Percentiles rank a stretch among this genome's conserved stretches.
phyloP scores from a whole-genome alignment of 2,113 vertebrate species.

The Oceanites oceanicus region DNA sequence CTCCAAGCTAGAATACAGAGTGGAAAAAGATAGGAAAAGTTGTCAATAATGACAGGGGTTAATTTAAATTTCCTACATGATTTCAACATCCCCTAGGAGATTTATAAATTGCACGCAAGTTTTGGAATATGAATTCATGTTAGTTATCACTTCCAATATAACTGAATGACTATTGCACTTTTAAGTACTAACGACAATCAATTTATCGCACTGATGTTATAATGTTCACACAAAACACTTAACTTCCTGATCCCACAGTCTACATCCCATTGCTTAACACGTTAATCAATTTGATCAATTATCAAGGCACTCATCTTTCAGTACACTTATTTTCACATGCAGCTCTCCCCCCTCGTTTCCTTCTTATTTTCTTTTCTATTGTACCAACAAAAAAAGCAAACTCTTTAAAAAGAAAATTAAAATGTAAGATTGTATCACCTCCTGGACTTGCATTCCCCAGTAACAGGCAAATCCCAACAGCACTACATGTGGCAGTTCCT shows the following conservation, averaged over 20 bases:
- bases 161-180: neutral
- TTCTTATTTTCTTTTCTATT: neutral
- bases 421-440: neutral
- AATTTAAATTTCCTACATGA: slow-evolving; percentile 45
- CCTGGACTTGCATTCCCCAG: neutral
- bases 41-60: neutral
- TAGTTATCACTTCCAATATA: neutral
- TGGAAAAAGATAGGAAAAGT: neutral
- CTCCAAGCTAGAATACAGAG: neutral
- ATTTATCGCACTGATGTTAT: slow-evolving; percentile 38
- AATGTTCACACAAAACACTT: slow-evolving; percentile 33
- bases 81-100: slow-evolving; percentile 2
- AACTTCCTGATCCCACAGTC: slow-evolving; percentile 24
- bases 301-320: slow-evolving; percentile 1
- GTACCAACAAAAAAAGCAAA: neutral
- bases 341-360: neutral
- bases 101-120: neutral
- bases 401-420: neutral
- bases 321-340: neutral
- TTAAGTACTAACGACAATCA: neutral
- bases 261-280: slow-evolving; percentile 14
- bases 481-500: neutral
- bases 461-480: neutral
- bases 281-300: slow-evolving; percentile 35
- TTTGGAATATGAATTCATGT: slow-evolving; percentile 22